Conservation (phyloP, 2,888 invertebrate species). For the Nycteola revayana region DNA sequence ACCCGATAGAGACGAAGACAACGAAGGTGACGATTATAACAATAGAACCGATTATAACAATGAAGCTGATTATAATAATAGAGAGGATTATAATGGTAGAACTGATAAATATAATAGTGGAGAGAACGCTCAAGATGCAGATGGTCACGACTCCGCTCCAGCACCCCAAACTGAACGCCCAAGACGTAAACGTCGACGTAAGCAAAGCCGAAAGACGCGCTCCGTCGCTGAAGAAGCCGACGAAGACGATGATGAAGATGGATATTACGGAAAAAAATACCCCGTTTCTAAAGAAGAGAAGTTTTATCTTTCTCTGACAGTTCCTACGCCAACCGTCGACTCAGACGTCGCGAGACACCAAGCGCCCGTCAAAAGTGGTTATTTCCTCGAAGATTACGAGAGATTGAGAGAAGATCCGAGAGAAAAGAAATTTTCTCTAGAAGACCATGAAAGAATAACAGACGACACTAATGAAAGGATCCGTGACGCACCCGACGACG, state of each 20-base stretch:
- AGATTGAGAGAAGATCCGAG: slow-evolving; percentile 55
- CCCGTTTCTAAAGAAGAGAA: slow-evolving; percentile 65
- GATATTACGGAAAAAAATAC: slow-evolving; percentile 62
- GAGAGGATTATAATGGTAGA: not conserved
- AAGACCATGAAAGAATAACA: slow-evolving; percentile 56
- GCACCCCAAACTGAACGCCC: slow-evolving; percentile 51
- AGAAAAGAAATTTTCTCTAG: slow-evolving; percentile 26
- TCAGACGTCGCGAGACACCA: slow-evolving; percentile 58
- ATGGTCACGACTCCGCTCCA: slow-evolving; percentile 51
- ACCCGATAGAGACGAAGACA: slow-evolving; percentile 46
- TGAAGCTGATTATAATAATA: slow-evolving; percentile 19
- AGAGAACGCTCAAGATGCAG: slow-evolving; percentile 36
- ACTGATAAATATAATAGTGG: slow-evolving; percentile 12
- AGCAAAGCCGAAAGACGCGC: slow-evolving; percentile 51
- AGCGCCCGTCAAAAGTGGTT: slow-evolving; percentile 34
- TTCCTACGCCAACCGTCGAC: slow-evolving; percentile 63
- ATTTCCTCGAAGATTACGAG: slow-evolving; percentile 61
- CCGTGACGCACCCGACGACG: slow-evolving; percentile 21
- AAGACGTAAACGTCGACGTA: slow-evolving; percentile 52
- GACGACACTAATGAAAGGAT: slow-evolving; percentile 50
- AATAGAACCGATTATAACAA: slow-evolving; percentile 27
- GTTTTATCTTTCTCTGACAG: slow-evolving; percentile 47
- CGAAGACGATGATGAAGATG: slow-evolving; percentile 54
- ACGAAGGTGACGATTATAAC: slow-evolving; percentile 17
- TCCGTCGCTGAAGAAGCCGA: slow-evolving; percentile 43